Percentiles rank a stretch among this genome's conserved stretches.
phyloP scores from a whole-genome alignment of 2,888 invertebrate genomes.

The Anthoptus insignis region DNA sequence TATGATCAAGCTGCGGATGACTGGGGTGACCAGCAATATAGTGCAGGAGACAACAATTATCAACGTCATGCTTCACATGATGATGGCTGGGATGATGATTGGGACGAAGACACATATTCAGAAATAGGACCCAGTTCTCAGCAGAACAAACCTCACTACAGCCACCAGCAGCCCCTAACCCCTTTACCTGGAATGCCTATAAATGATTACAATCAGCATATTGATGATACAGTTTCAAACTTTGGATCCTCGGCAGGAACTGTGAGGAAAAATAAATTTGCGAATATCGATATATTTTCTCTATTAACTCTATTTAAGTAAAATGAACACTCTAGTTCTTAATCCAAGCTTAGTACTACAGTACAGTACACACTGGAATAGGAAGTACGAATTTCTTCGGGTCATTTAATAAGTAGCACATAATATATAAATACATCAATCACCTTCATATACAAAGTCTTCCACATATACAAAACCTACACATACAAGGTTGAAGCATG shows the following conservation, averaged over 20 bases:
- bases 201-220: slow-evolving; percentile 76
- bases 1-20: slow-evolving; percentile 89
- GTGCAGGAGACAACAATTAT: slow-evolving; percentile 77
- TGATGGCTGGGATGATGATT: slow-evolving; percentile 95
- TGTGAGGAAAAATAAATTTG: slow-evolving; percentile 93
- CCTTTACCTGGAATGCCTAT: slow-evolving; percentile 84
- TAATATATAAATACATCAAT: no score
- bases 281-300: no score
- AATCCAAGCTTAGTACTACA: no score
- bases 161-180: slow-evolving; percentile 70
- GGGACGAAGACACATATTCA: slow-evolving; percentile 94
- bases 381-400: no score
- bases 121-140: slow-evolving; percentile 89
- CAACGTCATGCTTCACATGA: slow-evolving; percentile 82
- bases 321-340: no score
- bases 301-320: no score
- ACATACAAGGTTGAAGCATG: no score
- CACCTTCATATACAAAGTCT: no score
- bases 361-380: no score
- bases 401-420: no score
- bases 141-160: slow-evolving; percentile 70
- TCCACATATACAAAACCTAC: no score
- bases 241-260: slow-evolving; percentile 88
- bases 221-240: slow-evolving; percentile 84
- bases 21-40: slow-evolving; percentile 84